phyloP scores from a whole-genome alignment of 2,113 vertebrate genomes.

The Tachuris rubrigastra region DNA sequence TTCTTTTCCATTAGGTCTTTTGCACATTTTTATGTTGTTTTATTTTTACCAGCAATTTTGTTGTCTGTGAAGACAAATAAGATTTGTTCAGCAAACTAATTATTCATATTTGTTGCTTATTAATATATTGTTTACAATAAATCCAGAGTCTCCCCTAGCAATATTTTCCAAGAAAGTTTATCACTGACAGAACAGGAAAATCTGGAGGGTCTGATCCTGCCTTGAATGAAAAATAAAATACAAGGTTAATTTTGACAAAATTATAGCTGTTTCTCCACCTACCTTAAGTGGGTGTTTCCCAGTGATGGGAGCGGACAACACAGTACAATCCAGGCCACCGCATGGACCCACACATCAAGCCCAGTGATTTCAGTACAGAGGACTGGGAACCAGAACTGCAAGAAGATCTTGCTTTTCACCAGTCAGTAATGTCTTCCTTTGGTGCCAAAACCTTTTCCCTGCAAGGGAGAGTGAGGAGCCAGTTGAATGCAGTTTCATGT shows the following conservation, averaged over 20 bases:
- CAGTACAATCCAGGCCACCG: not conserved
- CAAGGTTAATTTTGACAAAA: not conserved
- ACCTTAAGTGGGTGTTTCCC: not conserved
- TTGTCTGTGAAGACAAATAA: not conserved
- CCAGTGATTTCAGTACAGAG: not conserved
- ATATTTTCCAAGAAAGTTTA: not conserved
- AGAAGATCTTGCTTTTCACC: not conserved
- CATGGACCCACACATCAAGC: not conserved
- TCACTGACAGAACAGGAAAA: not conserved
- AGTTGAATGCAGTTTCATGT: not conserved
- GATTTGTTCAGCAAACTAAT: not conserved
- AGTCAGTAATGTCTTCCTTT: not conserved
- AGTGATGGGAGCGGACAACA: not conserved
- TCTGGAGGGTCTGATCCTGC: not conserved
- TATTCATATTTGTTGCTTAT: not conserved
- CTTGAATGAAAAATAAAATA: not conserved
- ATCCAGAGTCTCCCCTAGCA: not conserved
- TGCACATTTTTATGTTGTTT: not conserved
- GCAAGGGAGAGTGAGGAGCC: not conserved
- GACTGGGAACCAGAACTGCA: not conserved
- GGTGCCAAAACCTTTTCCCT: not conserved
- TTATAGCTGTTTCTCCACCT: not conserved
- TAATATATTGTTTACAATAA: not conserved
- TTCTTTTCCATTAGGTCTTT: not conserved
- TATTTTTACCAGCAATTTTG: constrained; percentile 5